phyloP scores from a whole-genome alignment of 2,888 invertebrate genomes.

The Cylloceria caligata region DNA sequence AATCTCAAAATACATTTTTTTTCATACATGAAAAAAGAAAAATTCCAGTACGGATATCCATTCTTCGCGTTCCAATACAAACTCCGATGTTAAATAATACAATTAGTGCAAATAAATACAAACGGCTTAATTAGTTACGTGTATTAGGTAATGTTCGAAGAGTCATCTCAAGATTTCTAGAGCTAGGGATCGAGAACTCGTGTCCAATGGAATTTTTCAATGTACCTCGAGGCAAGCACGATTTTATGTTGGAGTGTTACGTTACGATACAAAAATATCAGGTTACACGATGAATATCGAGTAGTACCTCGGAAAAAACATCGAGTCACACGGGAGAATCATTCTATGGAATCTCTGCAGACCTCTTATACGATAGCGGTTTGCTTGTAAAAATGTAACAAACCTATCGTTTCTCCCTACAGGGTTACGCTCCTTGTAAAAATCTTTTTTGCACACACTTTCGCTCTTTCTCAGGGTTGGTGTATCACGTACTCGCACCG shows the following conservation, averaged over 20 bases:
- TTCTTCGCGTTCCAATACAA: slow-evolving; percentile 5
- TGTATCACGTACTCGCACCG: slow-evolving; percentile 15
- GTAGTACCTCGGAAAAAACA: slow-evolving; percentile 36
- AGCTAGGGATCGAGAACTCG: slow-evolving; percentile 40
- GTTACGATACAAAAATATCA: slow-evolving; percentile 65
- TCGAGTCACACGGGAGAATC: slow-evolving; percentile 36
- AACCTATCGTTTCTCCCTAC: slow-evolving; percentile 64
- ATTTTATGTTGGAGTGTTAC: slow-evolving; percentile 30
- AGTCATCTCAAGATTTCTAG: slow-evolving; percentile 39
- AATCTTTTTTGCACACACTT: slow-evolving; percentile 16
- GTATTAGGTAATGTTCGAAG: slow-evolving; percentile 31
- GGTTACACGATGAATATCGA: slow-evolving; percentile 57
- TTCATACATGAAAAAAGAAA: slow-evolving; percentile 9
- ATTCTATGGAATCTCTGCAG: slow-evolving; percentile 50
- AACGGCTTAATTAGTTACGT: slow-evolving; percentile 25
- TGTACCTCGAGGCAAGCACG: slow-evolving; percentile 46
- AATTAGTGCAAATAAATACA: slow-evolving; percentile 25
- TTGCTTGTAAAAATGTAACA: slow-evolving; percentile 71
- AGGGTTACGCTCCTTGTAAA: not conserved
- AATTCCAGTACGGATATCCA: not conserved
- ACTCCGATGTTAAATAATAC: slow-evolving; percentile 22
- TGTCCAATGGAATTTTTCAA: slow-evolving; percentile 30
- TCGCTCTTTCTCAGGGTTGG: slow-evolving; percentile 12
- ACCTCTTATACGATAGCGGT: slow-evolving; percentile 49
- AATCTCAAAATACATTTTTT: not conserved